Percentiles rank a stretch among this genome's conserved stretches.
Conservation (phyloP, 2,888 invertebrate species). For the Ferdinandea cuprea region DNA sequence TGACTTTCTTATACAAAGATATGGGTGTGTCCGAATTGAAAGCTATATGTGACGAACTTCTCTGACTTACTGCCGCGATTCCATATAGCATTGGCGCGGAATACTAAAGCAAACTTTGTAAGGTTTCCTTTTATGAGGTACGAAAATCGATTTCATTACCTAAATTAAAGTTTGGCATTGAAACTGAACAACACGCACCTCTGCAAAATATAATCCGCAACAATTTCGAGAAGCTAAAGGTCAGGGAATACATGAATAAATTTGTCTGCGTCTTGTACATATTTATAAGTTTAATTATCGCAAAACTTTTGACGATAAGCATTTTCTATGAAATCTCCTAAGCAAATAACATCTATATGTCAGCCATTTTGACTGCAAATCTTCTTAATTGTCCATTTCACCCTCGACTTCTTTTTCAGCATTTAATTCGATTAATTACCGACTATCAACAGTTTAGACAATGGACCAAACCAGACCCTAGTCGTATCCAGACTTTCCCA, state of each 20-base stretch:
- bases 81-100: too few relatives aligned
- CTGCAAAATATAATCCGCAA: neutral
- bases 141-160: neutral
- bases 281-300: neutral
- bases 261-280: neutral
- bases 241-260: too few relatives aligned
- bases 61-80: too few relatives aligned
- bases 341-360: neutral
- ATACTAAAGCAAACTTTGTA: too few relatives aligned
- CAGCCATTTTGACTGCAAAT: neutral
- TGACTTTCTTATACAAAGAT: too few relatives aligned
- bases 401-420: slow-evolving; percentile 40
- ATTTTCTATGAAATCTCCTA: neutral
- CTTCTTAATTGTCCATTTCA: slow-evolving; percentile 42
- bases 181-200: neutral
- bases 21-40: too few relatives aligned
- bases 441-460: slow-evolving; percentile 67
- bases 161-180: neutral
- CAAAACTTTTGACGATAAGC: slow-evolving; percentile 3
- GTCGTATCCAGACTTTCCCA: too few relatives aligned
- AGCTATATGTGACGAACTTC: too few relatives aligned
- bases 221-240: too few relatives aligned
- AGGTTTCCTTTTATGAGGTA: neutral
- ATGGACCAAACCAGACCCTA: slow-evolving; percentile 45
- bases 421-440: slow-evolving; percentile 67